A percentile compares a stretch with the other conserved stretches of the same genome.
phyloP scores from a whole-genome alignment of 2,113 vertebrate species.

The Syngnathoides biaculeatus region DNA sequence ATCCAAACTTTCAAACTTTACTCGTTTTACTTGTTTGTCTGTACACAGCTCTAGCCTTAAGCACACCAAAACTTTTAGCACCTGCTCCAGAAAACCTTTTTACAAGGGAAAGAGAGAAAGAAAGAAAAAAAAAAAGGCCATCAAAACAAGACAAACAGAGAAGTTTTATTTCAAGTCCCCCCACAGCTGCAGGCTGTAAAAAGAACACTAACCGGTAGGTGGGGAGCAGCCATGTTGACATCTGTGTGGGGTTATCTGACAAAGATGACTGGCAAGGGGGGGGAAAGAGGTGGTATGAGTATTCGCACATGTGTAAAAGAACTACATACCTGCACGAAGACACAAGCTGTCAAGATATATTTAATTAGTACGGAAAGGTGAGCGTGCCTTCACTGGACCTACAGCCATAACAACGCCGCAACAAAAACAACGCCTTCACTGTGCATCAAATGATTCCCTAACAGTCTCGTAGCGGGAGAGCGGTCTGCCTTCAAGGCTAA shows the following conservation, averaged over 20 bases:
- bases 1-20: constrained; percentile 30
- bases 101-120: too few species aligned
- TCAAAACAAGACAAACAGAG: constrained; percentile 22
- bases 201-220: constrained; percentile 13
- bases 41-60: constrained; percentile 22
- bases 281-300: constrained; percentile 6
- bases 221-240: constrained; percentile 37
- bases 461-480: constrained; percentile 14
- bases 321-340: constrained; percentile 29
- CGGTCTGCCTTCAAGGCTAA: constrained; percentile 37
- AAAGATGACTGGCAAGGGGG: constrained; percentile 21
- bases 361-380: constrained; percentile 34
- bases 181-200: constrained; percentile 18
- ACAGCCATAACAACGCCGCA: constrained; percentile 24
- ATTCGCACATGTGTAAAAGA: background rate
- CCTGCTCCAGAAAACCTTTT: background rate
- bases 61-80: constrained; percentile 21
- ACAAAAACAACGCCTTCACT: constrained; percentile 19
- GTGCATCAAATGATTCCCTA: constrained; percentile 22
- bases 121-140: constrained; percentile 25
- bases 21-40: constrained; percentile 16
- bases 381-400: constrained; percentile 20
- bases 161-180: constrained; percentile 29
- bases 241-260: constrained; percentile 14
- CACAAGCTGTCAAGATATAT: constrained; percentile 23